A percentile compares a stretch with the other conserved stretches of the same genome.
Evolutionary conservation across 1,140 invertebrate species (phyloP).

Genomic region (Octopus sinensis): DNA sequence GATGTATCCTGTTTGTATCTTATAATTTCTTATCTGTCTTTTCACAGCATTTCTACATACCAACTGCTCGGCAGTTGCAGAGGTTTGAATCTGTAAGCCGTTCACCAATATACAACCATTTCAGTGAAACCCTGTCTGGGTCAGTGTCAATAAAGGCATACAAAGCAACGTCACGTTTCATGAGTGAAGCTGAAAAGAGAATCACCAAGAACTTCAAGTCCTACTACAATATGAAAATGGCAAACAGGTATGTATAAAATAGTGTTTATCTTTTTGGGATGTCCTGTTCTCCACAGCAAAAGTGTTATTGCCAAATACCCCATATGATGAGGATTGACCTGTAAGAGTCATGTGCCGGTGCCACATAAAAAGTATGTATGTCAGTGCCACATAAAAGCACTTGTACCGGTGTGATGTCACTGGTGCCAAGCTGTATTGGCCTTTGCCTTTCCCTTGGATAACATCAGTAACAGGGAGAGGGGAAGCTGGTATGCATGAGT

Average conservation of each 20-base stretch:
- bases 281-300: too few species aligned
- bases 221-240: slow-evolving; percentile 39
- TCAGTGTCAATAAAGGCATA: slow-evolving; percentile 63
- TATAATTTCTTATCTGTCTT: slow-evolving; percentile 13
- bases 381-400: too few species aligned
- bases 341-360: too few species aligned
- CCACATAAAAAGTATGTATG: too few species aligned
- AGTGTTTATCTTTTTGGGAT: too few species aligned
- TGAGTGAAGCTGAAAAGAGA: slow-evolving; percentile 54
- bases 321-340: too few species aligned
- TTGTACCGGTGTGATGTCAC: too few species aligned
- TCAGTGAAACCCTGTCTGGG: slow-evolving; percentile 60
- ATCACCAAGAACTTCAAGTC: slow-evolving; percentile 49
- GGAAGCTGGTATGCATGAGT: too few species aligned
- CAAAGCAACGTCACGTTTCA: slow-evolving; percentile 57
- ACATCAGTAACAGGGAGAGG: too few species aligned
- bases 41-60: slow-evolving; percentile 84
- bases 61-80: slow-evolving; percentile 66
- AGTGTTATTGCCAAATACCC: too few species aligned
- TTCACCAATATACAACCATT: slow-evolving; percentile 62
- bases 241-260: slow-evolving; percentile 42
- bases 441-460: too few species aligned
- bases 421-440: too few species aligned
- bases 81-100: slow-evolving; percentile 58
- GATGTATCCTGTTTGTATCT: neutral